Base-by-base conservation (phyloP, 2,797 vertebrate genomes). In the Sebastes umbrosus region DNA sequence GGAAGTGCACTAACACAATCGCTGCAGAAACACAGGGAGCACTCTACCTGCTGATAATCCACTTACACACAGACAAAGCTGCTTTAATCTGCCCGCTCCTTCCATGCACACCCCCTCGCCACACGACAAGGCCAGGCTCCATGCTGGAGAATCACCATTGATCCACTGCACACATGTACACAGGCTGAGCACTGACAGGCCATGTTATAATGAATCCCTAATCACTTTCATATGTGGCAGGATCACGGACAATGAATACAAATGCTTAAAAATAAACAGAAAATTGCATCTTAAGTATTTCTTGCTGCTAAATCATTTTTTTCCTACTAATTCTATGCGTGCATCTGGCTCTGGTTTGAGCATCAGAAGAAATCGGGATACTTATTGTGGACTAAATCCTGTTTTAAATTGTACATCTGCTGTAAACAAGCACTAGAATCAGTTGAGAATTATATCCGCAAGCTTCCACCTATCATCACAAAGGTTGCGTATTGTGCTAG, bases 31-130 rank as follows among this genome's bases (percentile, higher is more conserved):
- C 90, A 86, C 93, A 82, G 93, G 90, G 92, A 92, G 94, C 93
- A 92, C 90, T 94, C 93, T 94, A 96, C 95, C 94, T 95, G 93
- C 95, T 95, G 94, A 93, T 96, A 96, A 96, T 96, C 94, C 94
- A 96, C 92, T 96, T 95, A 95, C 71, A 54, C 84, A 87, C 81
- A 93, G 92, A 95, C 94, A 94, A 95, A 95, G 93, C 93, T 86
- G 91, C 93, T 94, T 95, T 95, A 95, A 95, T 95, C 95, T 93
- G 82, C 83, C 85, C 9, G 64, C 87, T 89, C 84, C 73, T 83
- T 79, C 74, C 78, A 75, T 59, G 36, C 83, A 74, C 77, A 63
- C 20, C 75, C 87, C 70, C 77, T 50, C 77, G 20, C 86, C 87
- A 87, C 88, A 89, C 57, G 75, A 91, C 91, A 93, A 89, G 90